Evolutionary conservation across 2,797 vertebrate genomes (phyloP), one percentile per base, ranked within the genome.

Genomic region (Lateolabrax maculatus): DNA sequence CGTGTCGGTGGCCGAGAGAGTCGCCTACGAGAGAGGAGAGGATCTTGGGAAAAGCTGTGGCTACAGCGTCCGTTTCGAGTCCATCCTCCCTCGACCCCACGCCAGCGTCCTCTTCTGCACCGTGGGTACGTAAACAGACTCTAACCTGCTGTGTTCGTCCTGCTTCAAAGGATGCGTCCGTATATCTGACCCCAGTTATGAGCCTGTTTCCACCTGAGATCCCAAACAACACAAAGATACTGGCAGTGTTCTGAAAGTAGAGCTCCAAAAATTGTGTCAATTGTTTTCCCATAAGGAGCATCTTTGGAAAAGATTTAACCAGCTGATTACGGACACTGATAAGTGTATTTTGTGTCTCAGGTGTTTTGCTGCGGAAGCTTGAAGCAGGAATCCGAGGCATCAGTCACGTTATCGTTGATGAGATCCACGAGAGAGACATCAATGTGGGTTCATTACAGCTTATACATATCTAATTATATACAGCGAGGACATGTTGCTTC

Each of bases 351-450:
- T 80, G 18, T 53, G 34, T 80, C 87, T 5, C 77, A 99, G 98
- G 98, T 39, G 98, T 99, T 70, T 91, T 99, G 37, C 93, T 99
- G 82, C 94, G 98, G 81, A 99, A 99, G 89, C 92, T 99, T 37
- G 98, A 99, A 87, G 94, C 98, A 18, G 98, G 98, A 37, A 98
- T 99, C 90, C 85, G 98, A 56, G 98, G 98, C 56, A 99, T 99
- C 90, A 99, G 98, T 74, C 98, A 99, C 15, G 97, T 99, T 21
- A 98, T 99, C 64, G 98, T 99, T 10, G 98, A 99, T 77, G 98
- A 99, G 94, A 99, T 99, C 90, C 98, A 99, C 1, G 98, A 99
- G 92, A 94, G 98, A 90, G 98, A 99, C 89, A 96, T 99, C 78
- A 99, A 99, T 2, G 98, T 99, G 92, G 97, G 98, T 96, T 49